A percentile compares a stretch with the other conserved stretches of the same genome.
Evolutionary conservation across 2,888 invertebrate genomes (phyloP).

Genomic region (Lycocerus yunnanus): DNA sequence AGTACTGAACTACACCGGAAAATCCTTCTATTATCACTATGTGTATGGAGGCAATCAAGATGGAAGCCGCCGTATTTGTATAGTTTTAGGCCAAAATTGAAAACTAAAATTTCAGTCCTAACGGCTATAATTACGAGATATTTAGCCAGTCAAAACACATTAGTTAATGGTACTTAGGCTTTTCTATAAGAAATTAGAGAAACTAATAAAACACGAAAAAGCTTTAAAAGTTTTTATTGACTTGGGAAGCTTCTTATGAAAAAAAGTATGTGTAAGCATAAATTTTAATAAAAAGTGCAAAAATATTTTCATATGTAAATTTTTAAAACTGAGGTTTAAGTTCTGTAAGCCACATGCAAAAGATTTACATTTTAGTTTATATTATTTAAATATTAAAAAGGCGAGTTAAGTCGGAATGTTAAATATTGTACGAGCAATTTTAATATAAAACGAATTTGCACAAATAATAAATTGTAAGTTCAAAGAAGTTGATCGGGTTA

Average conservation of each 20-base stretch:
- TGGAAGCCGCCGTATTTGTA: neutral
- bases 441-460: neutral
- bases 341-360: neutral
- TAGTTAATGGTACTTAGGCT: neutral
- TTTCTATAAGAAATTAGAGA: neutral
- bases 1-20: no score
- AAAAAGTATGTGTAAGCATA: neutral
- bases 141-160: neutral
- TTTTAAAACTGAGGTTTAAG: neutral
- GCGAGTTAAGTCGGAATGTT: neutral
- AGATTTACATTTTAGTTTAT: neutral
- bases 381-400: neutral
- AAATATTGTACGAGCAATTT: neutral
- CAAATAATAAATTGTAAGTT: neutral
- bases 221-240: neutral
- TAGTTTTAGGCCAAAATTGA: neutral
- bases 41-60: no score
- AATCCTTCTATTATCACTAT: no score
- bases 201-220: neutral
- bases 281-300: neutral
- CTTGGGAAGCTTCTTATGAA: neutral
- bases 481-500: conserved; percentile 8
- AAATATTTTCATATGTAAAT: neutral
- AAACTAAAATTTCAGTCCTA: neutral
- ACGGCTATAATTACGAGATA: neutral